Percentiles rank a stretch among this genome's conserved stretches.
These are phyloP conservation scores for Reinhardtius hippoglossoides DNA, from an alignment of 2,113 vertebrate species.

Conservation along the genomic window DNA sequence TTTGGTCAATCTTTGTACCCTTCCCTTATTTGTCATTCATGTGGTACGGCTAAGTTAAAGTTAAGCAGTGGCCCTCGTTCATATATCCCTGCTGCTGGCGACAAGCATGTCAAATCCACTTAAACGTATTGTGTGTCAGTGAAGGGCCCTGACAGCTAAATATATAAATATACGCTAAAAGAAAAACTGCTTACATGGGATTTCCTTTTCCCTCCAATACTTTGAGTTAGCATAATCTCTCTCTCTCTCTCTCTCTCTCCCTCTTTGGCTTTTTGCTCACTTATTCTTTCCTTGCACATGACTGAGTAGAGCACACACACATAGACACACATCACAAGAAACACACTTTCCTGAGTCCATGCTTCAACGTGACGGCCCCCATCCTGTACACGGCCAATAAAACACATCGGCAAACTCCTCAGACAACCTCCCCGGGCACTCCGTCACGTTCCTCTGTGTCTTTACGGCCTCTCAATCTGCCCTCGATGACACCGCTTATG, in stretches of 20 bases:
- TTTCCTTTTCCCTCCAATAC: slow-evolving; percentile 69
- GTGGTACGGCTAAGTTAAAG: slow-evolving; percentile 50
- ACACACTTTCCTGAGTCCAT: slow-evolving; percentile 6
- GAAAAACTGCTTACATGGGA: slow-evolving; percentile 78
- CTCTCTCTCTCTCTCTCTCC: slow-evolving; percentile 44
- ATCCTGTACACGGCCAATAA: slow-evolving; percentile 62
- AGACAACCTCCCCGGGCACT: slow-evolving; percentile 55
- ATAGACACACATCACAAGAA: slow-evolving; percentile 29
- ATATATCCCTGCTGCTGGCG: slow-evolving; percentile 47
- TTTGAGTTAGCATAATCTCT: slow-evolving; percentile 78
- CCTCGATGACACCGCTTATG: slow-evolving; percentile 66
- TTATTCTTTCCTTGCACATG: slow-evolving; percentile 57
- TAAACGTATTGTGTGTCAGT: slow-evolving; percentile 50
- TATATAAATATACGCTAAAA: slow-evolving; percentile 71
- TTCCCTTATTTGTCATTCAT: slow-evolving; percentile 42
- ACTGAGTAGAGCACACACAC: background rate
- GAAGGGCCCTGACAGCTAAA: slow-evolving; percentile 70
- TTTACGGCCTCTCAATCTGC: slow-evolving; percentile 66
- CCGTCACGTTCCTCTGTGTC: slow-evolving; percentile 53
- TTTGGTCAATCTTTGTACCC: slow-evolving; percentile 45
- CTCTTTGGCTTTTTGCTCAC: slow-evolving; percentile 61
- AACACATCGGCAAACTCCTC: slow-evolving; percentile 66
- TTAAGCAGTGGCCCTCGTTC: slow-evolving; percentile 50
- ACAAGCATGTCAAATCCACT: slow-evolving; percentile 65
- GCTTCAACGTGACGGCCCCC: slow-evolving; percentile 23